Evolutionary conservation across 2,113 vertebrate genomes (phyloP).

Genomic region (Lontra canadensis): DNA sequence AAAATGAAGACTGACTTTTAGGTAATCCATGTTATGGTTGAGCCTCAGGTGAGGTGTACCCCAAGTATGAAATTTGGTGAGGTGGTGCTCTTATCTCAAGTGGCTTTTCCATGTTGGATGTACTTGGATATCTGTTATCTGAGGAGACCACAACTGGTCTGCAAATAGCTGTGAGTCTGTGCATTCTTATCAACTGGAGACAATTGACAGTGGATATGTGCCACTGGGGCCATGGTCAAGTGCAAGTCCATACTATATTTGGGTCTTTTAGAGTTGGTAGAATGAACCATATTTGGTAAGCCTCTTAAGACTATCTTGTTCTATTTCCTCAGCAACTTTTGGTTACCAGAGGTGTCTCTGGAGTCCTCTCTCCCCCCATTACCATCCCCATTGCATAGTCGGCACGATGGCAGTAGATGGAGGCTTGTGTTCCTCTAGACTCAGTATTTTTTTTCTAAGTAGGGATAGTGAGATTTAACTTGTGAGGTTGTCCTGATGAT

Average conservation of each 20-base stretch:
- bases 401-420: background rate
- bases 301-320: constrained; percentile 42
- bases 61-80: background rate
- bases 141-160: constrained; percentile 14
- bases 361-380: background rate
- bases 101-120: constrained; percentile 53
- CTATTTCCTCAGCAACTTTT: constrained; percentile 47
- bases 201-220: constrained; percentile 38
- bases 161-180: constrained; percentile 61
- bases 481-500: background rate
- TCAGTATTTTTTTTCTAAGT: background rate
- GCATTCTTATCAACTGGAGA: constrained; percentile 56
- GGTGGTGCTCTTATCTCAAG: constrained; percentile 55
- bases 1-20: background rate
- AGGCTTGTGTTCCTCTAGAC: background rate
- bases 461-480: background rate
- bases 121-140: constrained; percentile 39
- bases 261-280: constrained; percentile 9
- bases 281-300: constrained; percentile 60
- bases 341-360: background rate
- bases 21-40: background rate
- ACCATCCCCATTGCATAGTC: background rate
- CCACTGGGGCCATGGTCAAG: constrained; percentile 25
- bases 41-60: background rate
- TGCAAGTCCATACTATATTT: constrained; percentile 68